Conservation (phyloP, 2,113 vertebrate species). For the Mirza zaza region DNA sequence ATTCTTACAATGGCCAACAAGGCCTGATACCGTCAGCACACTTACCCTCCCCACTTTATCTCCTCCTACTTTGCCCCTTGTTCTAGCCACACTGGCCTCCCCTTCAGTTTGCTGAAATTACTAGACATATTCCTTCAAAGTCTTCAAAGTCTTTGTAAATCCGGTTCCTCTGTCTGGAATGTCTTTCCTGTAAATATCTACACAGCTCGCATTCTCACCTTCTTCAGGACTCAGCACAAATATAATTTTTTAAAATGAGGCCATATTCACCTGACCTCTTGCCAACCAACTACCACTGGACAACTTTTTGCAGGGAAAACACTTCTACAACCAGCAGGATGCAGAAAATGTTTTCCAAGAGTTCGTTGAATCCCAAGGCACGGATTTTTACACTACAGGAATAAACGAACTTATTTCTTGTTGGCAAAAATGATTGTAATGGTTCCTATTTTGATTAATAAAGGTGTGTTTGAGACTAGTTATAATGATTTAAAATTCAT, state of each 20-base stretch:
- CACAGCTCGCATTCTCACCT: background rate
- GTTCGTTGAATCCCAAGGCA: no score
- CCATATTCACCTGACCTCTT: no score
- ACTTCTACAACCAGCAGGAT: no score
- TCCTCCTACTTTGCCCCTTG: background rate
- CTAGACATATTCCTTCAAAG: background rate
- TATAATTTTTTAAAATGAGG: background rate
- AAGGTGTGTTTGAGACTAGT: no score
- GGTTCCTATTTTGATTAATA: no score
- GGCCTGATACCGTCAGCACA: background rate
- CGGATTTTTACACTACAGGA: no score
- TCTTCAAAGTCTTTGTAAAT: background rate
- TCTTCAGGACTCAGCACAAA: background rate
- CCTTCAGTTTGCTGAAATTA: background rate
- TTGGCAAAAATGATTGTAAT: no score
- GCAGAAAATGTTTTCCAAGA: no score
- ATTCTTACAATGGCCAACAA: background rate
- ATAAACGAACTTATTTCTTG: no score
- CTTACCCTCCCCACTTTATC: background rate
- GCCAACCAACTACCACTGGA: no score
- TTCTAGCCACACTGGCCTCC: background rate
- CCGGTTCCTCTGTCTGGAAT: background rate
- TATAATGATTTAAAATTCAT: no score
- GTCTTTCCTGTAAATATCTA: background rate
- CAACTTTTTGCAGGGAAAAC: no score